Percentiles rank a stretch among this genome's conserved stretches.
Evolutionary conservation across 1,140 invertebrate genomes (phyloP).

Genomic region (Coelopa frigida): DNA sequence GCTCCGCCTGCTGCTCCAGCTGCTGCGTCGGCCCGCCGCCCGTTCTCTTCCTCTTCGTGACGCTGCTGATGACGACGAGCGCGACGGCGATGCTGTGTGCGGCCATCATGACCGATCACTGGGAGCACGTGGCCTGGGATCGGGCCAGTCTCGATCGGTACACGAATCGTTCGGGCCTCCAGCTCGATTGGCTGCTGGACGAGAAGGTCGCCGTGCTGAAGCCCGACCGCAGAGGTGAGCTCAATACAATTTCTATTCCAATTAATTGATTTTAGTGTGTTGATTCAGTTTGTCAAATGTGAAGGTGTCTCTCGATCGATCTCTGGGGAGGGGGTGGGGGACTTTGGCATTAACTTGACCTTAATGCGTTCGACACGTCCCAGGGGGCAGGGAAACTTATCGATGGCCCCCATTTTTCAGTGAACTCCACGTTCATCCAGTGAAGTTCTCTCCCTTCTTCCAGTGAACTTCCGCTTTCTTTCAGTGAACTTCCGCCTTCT

Average conservation of each 20-base stretch:
- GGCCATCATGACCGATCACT: constrained; percentile 78
- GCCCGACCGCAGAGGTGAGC: constrained; percentile 39
- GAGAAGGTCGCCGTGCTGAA: constrained; percentile 53
- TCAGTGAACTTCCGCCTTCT: no score
- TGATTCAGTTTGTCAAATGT: no score
- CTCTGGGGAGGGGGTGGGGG: no score
- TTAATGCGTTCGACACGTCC: no score
- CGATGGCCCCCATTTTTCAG: no score
- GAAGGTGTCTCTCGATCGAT: neutral
- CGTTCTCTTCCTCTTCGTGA: constrained; percentile 40
- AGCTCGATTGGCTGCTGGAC: constrained; percentile 57
- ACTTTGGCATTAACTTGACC: no score
- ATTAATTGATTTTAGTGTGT: neutral
- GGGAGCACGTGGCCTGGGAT: constrained; percentile 76
- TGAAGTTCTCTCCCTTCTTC: no score
- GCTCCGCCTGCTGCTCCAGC: constrained; percentile 31
- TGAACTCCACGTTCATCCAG: no score
- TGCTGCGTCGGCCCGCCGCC: constrained; percentile 41
- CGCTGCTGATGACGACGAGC: constrained; percentile 49
- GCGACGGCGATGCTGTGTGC: constrained; percentile 71
- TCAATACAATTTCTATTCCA: neutral
- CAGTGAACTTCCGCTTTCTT: no score
- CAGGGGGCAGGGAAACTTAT: no score
- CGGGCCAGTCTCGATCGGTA: constrained; percentile 49
- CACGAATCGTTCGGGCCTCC: constrained; percentile 47